A percentile compares a stretch with the other conserved stretches of the same genome.
Conservation (phyloP, 2,888 invertebrate species). For the Cerastoderma edule region DNA sequence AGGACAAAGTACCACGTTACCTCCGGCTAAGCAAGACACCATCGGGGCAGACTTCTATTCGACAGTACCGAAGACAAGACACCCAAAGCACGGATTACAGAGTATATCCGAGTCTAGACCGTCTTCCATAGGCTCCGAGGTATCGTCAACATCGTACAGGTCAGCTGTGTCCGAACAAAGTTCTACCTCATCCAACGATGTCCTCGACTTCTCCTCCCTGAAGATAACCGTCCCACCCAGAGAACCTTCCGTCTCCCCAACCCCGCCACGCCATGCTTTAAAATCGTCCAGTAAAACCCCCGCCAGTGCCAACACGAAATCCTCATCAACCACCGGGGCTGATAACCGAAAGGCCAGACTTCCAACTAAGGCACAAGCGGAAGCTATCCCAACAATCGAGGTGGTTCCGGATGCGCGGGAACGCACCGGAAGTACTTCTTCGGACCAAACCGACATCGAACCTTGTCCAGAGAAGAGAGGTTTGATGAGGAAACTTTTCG, state of each 20-base stretch:
- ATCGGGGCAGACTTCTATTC: slow-evolving; percentile 55
- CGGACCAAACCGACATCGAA: slow-evolving; percentile 61
- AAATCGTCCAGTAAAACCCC: slow-evolving; percentile 31
- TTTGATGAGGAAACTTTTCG: slow-evolving; percentile 78
- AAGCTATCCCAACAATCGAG: slow-evolving; percentile 38
- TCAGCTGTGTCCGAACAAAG: slow-evolving; percentile 35
- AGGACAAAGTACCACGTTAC: slow-evolving; percentile 35
- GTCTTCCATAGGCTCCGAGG: slow-evolving; percentile 41
- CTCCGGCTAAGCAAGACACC: slow-evolving; percentile 23
- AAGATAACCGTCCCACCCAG: slow-evolving; percentile 56
- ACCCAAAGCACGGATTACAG: slow-evolving; percentile 50
- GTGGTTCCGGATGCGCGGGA: slow-evolving; percentile 33
- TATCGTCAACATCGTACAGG: slow-evolving; percentile 37
- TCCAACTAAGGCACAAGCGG: slow-evolving; percentile 34
- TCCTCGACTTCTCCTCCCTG: slow-evolving; percentile 62
- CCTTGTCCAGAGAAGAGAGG: slow-evolving; percentile 63
- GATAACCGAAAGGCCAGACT: slow-evolving; percentile 18
- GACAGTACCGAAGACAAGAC: slow-evolving; percentile 50
- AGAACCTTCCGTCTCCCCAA: slow-evolving; percentile 54
- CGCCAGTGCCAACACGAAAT: slow-evolving; percentile 19
- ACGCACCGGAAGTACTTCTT: slow-evolving; percentile 58
- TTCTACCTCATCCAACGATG: slow-evolving; percentile 56
- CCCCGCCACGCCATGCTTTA: slow-evolving; percentile 45
- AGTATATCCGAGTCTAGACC: slow-evolving; percentile 54
- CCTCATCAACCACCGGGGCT: slow-evolving; percentile 2